These are phyloP conservation scores for cattle (Bos taurus) DNA, from an alignment of 2,113 vertebrate genomes.

Conservation along the genomic window DNA sequence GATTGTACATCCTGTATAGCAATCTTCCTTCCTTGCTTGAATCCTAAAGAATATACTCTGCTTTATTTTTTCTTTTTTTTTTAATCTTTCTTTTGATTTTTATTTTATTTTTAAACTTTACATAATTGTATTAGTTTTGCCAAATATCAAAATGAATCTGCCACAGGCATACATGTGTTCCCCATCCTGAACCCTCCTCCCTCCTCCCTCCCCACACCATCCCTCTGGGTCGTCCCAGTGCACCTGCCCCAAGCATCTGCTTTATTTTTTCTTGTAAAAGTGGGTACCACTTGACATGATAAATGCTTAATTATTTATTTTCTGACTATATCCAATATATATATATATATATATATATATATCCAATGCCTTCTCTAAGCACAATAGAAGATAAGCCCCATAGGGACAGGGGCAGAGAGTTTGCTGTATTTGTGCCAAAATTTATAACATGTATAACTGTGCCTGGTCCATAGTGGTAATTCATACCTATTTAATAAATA, in stretches of 20 bases:
- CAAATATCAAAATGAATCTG: too few species aligned
- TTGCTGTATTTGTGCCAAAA: background rate
- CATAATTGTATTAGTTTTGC: too few species aligned
- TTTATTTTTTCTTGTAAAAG: background rate
- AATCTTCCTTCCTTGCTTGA: background rate
- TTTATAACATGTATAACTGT: background rate
- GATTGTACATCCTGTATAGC: background rate
- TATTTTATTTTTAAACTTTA: too few species aligned
- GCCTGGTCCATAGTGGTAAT: background rate
- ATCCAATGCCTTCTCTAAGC: too few species aligned
- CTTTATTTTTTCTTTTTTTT: background rate
- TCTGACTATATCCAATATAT: background rate
- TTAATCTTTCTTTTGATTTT: too few species aligned
- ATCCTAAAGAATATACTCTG: background rate
- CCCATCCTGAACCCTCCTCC: too few species aligned
- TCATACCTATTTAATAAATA: background rate
- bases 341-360: too few species aligned
- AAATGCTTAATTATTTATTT: background rate
- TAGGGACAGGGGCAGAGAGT: fast-evolving
- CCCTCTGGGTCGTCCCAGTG: too few species aligned
- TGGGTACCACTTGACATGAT: background rate
- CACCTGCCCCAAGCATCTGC: background rate
- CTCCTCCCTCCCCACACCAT: too few species aligned
- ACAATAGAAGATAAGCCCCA: background rate
- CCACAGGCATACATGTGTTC: too few species aligned